These are phyloP conservation scores for Acipenser ruthenus DNA, from an alignment of 2,797 vertebrate species.

Conservation along the genomic window DNA sequence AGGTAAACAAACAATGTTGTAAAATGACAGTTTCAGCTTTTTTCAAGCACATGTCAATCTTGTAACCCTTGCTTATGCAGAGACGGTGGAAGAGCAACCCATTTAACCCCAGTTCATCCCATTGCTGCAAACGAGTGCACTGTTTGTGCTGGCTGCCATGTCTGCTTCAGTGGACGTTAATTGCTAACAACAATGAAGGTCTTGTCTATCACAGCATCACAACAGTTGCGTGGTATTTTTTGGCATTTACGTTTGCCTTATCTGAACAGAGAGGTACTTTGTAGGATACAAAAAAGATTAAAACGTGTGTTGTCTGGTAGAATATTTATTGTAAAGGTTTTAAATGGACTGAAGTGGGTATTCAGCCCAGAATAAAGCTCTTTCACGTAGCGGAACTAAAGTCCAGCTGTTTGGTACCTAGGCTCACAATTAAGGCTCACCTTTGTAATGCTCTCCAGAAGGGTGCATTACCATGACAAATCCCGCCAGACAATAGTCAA, in stretches of 20 bases:
- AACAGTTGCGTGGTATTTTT: conserved; percentile 43
- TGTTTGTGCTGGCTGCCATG: too few relatives aligned
- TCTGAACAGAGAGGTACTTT: conserved; percentile 37
- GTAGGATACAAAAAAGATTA: conserved; percentile 40
- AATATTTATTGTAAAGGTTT: conserved; percentile 47
- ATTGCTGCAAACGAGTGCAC: too few relatives aligned
- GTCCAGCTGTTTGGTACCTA: conserved; percentile 54
- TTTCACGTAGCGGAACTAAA: conserved; percentile 40
- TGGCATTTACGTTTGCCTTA: conserved; percentile 48
- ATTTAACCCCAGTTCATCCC: too few relatives aligned
- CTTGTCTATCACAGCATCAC: too few relatives aligned
- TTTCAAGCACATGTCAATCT: too few relatives aligned
- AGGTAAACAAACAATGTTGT: too few relatives aligned
- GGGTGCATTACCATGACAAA: conserved; percentile 59
- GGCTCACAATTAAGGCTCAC: conserved; percentile 49
- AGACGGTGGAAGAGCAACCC: too few relatives aligned
- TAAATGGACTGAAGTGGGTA: conserved; percentile 36
- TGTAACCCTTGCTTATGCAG: too few relatives aligned
- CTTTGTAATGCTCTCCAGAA: conserved; percentile 54
- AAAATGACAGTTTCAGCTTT: too few relatives aligned
- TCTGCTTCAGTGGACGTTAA: too few relatives aligned
- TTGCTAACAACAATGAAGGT: too few relatives aligned
- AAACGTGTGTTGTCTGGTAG: conserved; percentile 41
- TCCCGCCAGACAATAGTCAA: conserved; percentile 35
- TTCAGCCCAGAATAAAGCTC: conserved; percentile 43